Percentiles rank a stretch among this genome's conserved stretches.
These are phyloP conservation scores for Yponomeuta evonymella DNA, from an alignment of 2,888 invertebrate genomes.

Conservation along the genomic window DNA sequence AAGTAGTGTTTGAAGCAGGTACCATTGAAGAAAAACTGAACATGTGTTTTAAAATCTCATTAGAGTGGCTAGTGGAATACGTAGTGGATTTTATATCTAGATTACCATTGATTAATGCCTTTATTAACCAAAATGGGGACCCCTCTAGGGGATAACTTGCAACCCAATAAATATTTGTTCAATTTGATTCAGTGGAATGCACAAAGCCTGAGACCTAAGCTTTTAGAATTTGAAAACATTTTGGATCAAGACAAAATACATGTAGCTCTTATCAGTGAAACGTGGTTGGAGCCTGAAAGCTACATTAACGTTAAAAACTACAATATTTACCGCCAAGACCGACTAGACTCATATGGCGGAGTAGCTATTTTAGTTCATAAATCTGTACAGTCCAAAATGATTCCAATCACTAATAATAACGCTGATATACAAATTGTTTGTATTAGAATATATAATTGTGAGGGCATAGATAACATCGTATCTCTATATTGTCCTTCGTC, in stretches of 20 bases:
- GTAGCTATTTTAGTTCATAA: constrained; percentile 22
- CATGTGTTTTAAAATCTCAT: not conserved
- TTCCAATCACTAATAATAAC: constrained; percentile 12
- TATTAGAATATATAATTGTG: constrained; percentile 20
- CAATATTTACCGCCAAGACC: constrained; percentile 19
- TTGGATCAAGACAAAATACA: not conserved
- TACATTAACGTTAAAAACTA: constrained; percentile 17
- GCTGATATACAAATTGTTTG: constrained; percentile 19
- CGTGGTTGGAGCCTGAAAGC: constrained; percentile 21
- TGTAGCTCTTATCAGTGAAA: constrained; percentile 21
- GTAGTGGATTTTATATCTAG: not conserved
- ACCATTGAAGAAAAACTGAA: too few relatives aligned
- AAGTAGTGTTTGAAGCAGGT: not conserved
- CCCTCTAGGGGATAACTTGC: too few relatives aligned
- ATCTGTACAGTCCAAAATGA: constrained; percentile 16
- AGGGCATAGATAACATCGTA: constrained; percentile 20
- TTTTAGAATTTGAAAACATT: constrained; percentile 24
- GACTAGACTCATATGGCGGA: constrained; percentile 21
- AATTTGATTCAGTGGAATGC: constrained; percentile 20
- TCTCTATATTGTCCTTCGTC: constrained; percentile 23
- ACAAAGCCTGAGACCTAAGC: constrained; percentile 18
- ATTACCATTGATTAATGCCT: not conserved
- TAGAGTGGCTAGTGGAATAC: too few relatives aligned
- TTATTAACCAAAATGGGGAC: not conserved
- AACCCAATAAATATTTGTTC: not conserved